Evolutionary conservation across 1,140 invertebrate genomes (phyloP), one percentile per base, ranked within the genome.

Genomic region (Heterodera schachtii): DNA sequence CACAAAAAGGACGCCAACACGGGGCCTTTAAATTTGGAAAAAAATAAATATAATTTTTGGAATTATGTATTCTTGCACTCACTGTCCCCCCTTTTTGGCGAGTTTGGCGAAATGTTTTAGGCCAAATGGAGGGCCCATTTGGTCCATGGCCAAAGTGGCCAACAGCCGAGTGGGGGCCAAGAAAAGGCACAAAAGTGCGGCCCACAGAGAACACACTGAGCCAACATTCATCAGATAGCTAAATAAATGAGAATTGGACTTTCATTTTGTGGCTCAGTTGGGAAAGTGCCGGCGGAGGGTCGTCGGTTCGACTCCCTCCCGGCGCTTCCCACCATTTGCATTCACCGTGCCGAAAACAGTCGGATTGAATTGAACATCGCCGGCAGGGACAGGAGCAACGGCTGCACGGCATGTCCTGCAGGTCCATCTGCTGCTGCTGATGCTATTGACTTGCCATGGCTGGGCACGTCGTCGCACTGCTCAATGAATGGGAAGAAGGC

Each of bases 161-260:
- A 83, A n/a, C 13, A 83, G 46, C 5, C 82, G 83, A 31, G 81
- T 84, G 6, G 83, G 74, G 43, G 52, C 31, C 43, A 83, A n/a
- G 66, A 85, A 83, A 4, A 81, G 49, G 57, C 73, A 66, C 71
- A 84, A 79, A 57, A 83, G 21, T 52, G 82, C 82, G 41, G 52
- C 46, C 31, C 47, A 76, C 11, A 83, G 75, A 43, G 81, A 70
- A 66, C 73, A 78, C 57, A 84, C 80, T 1, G 83, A 85, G 31
- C 82, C 82, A 3, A 85, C 73, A 49, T 77, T 79, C 81, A 83
- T 76, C 31, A 83, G 31, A 71, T 83, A 83, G 49, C 78, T 79
- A 21, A 19, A 64, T 31, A 31, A 31, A 31, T 31, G 31, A 31
- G 31, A 31, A 31, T 31, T 31, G 31, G 1, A 31, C 31, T 31